Conservation (phyloP, 1,140 invertebrate genomes). For the Hypsibius dujardini region DNA sequence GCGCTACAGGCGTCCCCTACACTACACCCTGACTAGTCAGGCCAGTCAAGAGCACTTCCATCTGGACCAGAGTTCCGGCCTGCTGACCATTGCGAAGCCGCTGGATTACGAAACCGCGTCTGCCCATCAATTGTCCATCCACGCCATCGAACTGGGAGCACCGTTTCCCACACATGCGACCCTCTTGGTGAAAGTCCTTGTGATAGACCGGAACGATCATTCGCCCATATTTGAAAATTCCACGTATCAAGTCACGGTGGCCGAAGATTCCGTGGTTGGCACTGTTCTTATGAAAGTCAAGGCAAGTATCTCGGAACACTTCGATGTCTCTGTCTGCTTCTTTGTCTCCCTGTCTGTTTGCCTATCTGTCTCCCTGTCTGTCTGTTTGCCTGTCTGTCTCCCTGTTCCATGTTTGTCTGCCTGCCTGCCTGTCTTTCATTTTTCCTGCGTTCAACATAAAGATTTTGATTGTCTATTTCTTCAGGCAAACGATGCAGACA, state of each 20-base stretch:
- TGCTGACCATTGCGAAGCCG: neutral
- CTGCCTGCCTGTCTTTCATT: no score
- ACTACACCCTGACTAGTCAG: neutral
- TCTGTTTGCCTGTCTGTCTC: no score
- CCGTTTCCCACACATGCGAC: conserved; percentile 34
- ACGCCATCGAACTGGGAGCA: neutral
- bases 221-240: conserved; percentile 82
- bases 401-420: no score
- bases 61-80: neutral
- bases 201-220: conserved; percentile 87
- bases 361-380: no score
- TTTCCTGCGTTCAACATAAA: no score
- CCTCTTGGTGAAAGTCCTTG: conserved; percentile 66
- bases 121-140: neutral
- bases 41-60: conserved; percentile 6
- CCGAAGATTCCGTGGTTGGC: conserved; percentile 63
- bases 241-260: conserved; percentile 67
- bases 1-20: conserved; percentile 4
- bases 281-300: conserved; percentile 28
- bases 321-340: no score
- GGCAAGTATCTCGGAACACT: neutral
- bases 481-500: no score
- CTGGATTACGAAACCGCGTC: conserved; percentile 10
- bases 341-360: no score
- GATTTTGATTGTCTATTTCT: no score